Evolutionary conservation across 2,888 invertebrate genomes (phyloP).

Genomic region (Pogonocherus hispidulus): DNA sequence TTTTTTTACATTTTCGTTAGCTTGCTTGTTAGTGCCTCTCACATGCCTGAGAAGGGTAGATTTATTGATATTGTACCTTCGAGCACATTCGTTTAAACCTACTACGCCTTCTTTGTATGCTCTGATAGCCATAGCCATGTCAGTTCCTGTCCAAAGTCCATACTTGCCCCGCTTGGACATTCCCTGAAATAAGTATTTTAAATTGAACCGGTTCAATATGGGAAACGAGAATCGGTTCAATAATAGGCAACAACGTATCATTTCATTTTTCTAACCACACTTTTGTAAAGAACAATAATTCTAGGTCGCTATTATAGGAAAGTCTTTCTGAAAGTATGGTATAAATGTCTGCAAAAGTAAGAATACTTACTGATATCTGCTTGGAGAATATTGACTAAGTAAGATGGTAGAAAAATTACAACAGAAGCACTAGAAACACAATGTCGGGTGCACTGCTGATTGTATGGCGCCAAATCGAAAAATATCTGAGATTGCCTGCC

Average conservation of each 20-base stretch:
- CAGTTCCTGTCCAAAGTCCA: conserved; percentile 15
- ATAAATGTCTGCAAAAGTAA: background rate
- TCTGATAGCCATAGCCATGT: conserved; percentile 13
- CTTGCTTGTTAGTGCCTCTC: conserved; percentile 14
- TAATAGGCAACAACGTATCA: background rate
- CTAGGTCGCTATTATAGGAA: background rate
- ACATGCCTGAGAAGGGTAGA: conserved; percentile 13
- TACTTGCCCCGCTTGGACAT: conserved; percentile 22
- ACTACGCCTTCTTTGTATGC: conserved; percentile 8
- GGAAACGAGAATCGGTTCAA: background rate
- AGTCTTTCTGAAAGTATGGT: background rate
- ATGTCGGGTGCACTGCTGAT: background rate
- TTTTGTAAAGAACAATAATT: background rate
- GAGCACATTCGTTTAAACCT: conserved; percentile 13
- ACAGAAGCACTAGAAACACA: background rate
- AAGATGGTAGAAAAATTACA: background rate
- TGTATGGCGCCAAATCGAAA: background rate
- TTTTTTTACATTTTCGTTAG: conserved; percentile 7
- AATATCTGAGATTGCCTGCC: background rate
- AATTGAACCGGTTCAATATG: background rate
- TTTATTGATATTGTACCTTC: conserved; percentile 27
- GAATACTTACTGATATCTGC: background rate
- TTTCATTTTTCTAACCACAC: background rate
- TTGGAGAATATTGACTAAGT: background rate
- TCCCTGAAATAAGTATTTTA: conserved; percentile 15